These are phyloP conservation scores for Poecile atricapillus DNA, from an alignment of 2,113 vertebrate species.

Conservation along the genomic window DNA sequence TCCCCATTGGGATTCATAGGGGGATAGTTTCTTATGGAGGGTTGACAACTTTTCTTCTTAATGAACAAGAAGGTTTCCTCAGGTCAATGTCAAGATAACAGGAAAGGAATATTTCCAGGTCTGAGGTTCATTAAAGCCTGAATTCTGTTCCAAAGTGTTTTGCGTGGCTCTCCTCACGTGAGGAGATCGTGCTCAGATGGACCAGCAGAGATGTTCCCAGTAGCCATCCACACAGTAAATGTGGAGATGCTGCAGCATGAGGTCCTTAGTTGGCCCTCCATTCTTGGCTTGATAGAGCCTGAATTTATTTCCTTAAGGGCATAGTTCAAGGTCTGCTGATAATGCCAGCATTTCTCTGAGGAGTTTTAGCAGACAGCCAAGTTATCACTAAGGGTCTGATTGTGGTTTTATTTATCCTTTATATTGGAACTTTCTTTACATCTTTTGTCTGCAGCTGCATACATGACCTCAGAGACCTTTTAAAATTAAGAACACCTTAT, in stretches of 20 bases:
- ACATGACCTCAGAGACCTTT: background rate
- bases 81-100: background rate
- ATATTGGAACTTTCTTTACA: background rate
- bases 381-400: background rate
- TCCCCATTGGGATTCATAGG: background rate
- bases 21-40: background rate
- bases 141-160: background rate
- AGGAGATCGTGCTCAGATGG: rapidly evolving
- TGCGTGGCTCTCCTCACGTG: rapidly evolving
- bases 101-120: background rate
- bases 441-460: background rate
- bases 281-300: background rate
- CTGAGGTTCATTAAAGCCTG: background rate
- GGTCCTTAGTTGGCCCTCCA: background rate
- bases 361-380: background rate
- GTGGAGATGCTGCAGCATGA: background rate
- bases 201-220: background rate
- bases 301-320: background rate
- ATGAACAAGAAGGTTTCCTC: background rate
- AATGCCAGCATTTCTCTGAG: background rate
- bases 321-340: background rate
- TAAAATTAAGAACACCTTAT: conserved; percentile 31
- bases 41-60: background rate
- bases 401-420: background rate
- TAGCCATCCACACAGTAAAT: background rate